Percentiles rank a stretch among this genome's conserved stretches.
These are phyloP conservation scores for Ceyx cyanopectus DNA, from an alignment of 2,113 vertebrate species.

Conservation along the genomic window DNA sequence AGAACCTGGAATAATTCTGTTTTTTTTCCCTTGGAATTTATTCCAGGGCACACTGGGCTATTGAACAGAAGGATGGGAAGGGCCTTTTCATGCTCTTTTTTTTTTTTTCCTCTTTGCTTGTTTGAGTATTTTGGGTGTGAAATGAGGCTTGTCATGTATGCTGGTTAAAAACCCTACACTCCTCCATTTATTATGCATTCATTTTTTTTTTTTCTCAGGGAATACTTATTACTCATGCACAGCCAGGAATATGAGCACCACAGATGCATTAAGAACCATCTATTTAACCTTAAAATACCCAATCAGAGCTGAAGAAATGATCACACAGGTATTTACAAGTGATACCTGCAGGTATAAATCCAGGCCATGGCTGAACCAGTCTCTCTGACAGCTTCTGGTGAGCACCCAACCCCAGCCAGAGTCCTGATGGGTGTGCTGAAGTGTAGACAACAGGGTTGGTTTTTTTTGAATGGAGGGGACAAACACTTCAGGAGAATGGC, in stretches of 20 bases:
- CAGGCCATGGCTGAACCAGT: background rate
- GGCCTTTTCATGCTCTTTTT: background rate
- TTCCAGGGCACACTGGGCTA: background rate
- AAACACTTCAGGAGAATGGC: background rate
- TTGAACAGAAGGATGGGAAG: background rate
- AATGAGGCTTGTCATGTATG: background rate
- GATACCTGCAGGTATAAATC: background rate
- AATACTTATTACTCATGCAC: background rate
- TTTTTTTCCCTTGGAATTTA: background rate
- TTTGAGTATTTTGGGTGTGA: slow-evolving; percentile 19
- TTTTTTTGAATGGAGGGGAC: background rate
- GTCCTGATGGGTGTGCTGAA: background rate
- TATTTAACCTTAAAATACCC: background rate
- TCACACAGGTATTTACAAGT: background rate
- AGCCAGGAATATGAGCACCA: background rate
- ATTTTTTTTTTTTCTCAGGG: background rate
- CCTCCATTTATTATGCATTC: background rate
- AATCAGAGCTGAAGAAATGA: background rate
- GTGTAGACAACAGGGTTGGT: background rate
- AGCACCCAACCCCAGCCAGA: background rate
- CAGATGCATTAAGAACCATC: background rate
- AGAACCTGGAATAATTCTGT: background rate
- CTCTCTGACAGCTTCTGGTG: background rate
- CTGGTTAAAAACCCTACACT: background rate
- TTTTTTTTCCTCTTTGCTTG: background rate